These are phyloP conservation scores for Dioctria rufipes DNA, from an alignment of 2,888 invertebrate species.

Conservation along the genomic window DNA sequence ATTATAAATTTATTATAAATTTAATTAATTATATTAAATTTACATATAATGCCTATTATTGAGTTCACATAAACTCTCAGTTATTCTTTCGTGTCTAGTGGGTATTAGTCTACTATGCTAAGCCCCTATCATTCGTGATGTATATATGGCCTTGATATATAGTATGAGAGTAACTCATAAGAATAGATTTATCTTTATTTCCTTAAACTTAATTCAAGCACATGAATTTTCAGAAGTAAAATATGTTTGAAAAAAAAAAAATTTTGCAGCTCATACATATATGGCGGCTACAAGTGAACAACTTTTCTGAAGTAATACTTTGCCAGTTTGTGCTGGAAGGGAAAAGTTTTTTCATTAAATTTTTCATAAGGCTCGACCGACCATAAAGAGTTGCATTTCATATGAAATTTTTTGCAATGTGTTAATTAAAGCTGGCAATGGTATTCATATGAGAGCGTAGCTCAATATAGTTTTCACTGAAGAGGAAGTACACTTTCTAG, in stretches of 20 bases:
- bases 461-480: slow-evolving; percentile 16
- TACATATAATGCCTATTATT: no score
- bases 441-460: slow-evolving; percentile 3
- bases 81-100: no score
- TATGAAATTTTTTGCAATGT: slow-evolving; percentile 38
- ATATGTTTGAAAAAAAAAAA: neutral
- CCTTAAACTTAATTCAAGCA: neutral
- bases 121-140: no score
- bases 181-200: no score
- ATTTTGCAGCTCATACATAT: slow-evolving; percentile 4
- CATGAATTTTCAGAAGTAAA: neutral
- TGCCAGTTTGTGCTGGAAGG: neutral
- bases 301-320: slow-evolving; percentile 39
- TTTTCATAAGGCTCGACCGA: slow-evolving; percentile 37
- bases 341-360: slow-evolving; percentile 49
- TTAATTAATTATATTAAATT: no score
- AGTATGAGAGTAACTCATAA: no score
- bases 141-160: no score
- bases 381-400: slow-evolving; percentile 36
- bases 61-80: no score
- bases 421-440: slow-evolving; percentile 36
- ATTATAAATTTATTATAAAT: no score
- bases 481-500: slow-evolving; percentile 1
- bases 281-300: neutral
- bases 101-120: no score